Evolutionary conservation across 2,113 vertebrate species (phyloP).

Genomic region (Amia ocellicauda): DNA sequence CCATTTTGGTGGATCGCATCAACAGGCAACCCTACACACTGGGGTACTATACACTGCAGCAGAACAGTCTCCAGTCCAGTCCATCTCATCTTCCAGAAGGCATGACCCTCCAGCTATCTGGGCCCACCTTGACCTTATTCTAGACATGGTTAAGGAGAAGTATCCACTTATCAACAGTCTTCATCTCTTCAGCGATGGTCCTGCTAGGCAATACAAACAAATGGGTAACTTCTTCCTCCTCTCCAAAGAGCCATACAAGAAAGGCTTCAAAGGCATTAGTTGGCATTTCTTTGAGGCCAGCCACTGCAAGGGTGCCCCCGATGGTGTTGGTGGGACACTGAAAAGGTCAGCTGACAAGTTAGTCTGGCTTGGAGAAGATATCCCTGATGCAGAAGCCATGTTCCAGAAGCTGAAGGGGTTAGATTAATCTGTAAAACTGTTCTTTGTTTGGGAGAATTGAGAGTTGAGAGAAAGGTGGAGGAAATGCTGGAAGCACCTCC

Average conservation of each 20-base stretch:
- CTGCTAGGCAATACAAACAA: conserved; percentile 15
- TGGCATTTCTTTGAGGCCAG: conserved; percentile 20
- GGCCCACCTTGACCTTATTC: conserved; percentile 9
- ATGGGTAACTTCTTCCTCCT: conserved; percentile 20
- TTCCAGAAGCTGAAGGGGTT: no score
- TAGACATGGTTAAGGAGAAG: conserved; percentile 1
- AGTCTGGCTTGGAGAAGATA: no score
- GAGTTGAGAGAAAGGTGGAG: conserved; percentile 1
- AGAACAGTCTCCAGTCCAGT: background rate
- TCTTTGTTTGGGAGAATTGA: conserved; percentile 4
- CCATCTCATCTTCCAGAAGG: conserved; percentile 9
- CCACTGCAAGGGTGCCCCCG: conserved; percentile 14
- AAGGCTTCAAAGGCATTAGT: no score
- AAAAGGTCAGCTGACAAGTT: conserved; percentile 18
- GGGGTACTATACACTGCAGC: no score
- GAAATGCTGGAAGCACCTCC: no score
- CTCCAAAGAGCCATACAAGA: no score
- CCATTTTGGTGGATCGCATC: conserved; percentile 22
- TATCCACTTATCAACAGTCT: background rate
- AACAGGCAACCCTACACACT: conserved; percentile 16
- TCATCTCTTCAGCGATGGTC: no score
- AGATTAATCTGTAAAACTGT: background rate
- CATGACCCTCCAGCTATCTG: conserved; percentile 20
- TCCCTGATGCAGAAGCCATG: no score
- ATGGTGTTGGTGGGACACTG: no score